Base-by-base conservation (phyloP, 2,797 vertebrate genomes). In the Gallinago solitaria region DNA sequence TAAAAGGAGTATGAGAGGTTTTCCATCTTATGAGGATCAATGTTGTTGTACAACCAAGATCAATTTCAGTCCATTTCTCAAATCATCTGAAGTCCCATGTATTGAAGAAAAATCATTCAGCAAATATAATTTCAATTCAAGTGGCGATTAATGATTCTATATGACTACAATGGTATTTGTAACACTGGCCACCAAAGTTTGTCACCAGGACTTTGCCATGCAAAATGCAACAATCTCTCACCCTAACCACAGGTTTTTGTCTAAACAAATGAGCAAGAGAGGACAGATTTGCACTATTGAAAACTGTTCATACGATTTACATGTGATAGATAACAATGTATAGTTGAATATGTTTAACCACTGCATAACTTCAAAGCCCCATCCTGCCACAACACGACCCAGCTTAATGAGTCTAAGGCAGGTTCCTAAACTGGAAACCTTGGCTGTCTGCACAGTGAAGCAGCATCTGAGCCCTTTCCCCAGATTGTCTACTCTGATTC, bases 41-140 rank as follows among this genome's bases (percentile, higher is more conserved):
- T 83, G 82, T 70, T 39, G 9, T 83, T 88, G 51, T 74, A 74
- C 18, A 95, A 92, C 33, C 35, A 89, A 85, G 32, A 93, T 32
- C 78, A 91, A 93, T 71, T 81, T 94, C 27, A 59, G 65, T 51
- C 37, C 24, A 73, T 91, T 89, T 96, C 93, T 92, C 79, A 96
- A 87, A 68, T 43, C 13, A 21, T 20, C 32, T 71, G 65, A 95
- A 95, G 56, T 74, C 33, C 15, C 3, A 15, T 9, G 5, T 64
- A 60, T 60, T 60, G 39, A 85, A 95, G 74, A 94, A 92, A 95
- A 93, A 85, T 43, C 41, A 56, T 81, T 94, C 33, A 19, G 19
- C 21, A 69, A 70, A 61, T 50, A 70, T 3, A 60, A 25, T 56
- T 94, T 85, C 89, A 77, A 21, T 59, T 73, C 80, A 74, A 68